Base-by-base conservation (phyloP, 2,113 vertebrate species). In the Guaruba guarouba region DNA sequence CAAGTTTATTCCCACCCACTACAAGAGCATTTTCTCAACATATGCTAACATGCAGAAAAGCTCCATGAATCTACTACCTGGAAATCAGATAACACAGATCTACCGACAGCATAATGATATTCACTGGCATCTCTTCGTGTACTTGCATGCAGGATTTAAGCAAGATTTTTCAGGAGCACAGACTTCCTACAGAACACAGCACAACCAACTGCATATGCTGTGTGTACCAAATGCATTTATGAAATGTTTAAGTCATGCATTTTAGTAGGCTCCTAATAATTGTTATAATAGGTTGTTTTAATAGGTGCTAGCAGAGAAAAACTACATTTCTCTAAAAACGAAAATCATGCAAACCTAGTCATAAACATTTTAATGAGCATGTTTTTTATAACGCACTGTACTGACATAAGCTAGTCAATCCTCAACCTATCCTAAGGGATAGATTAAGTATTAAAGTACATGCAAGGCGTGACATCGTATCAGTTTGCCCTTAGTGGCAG, bases 401-500 rank as follows among this genome's bases (percentile, higher is more conserved):
- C 46, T 87, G 71, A 76, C 85, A 90, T 57, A 59, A 78, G 68
- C 63, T 19, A 93, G 77, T 78, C 89, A 88, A 81, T 83, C 35
- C 91, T 66, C 82, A 80, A 17, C 51, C 78, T 54, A 69, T 96
- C 78, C 71, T 46, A 57, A 59, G 74, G 75, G 48, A 69, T 17
- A 90, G 68, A 88, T 90, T 83, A 90, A 93, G 54, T 82, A 96
- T 57, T 96, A 91, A 94, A 93, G 96, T 93, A 92, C 90, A 91
- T 31, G 69, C 76, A 84, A 95, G 83, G 92, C 48, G 88, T 87
- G 95, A 88, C 86, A 82, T 44, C 4, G 0, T 80, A 92, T 76
- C 88, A 70, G 73, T 78, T 91, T 49, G 77, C 70, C 61, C 35
- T 88, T 33, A 52, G 63, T 37, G 41, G 70, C 75, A 96, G 81